These are phyloP conservation scores for Cisticola juncidis DNA, from an alignment of 2,113 vertebrate genomes.

Conservation along the genomic window DNA sequence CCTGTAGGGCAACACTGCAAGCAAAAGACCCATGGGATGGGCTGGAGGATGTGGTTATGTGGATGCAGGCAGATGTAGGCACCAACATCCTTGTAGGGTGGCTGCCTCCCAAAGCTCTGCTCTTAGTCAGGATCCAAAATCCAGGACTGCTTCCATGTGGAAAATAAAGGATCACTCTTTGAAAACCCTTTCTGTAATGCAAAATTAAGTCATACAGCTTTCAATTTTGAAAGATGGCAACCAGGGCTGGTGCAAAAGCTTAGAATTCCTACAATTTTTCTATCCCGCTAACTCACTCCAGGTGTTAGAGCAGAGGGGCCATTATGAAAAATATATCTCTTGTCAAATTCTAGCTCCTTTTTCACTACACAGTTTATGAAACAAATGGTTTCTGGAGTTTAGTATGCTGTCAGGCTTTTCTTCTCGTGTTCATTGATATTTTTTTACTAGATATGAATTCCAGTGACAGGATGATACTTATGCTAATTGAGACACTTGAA, in stretches of 20 bases:
- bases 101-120: not conserved
- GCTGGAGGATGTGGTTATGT: not conserved
- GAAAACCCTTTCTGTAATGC: not conserved
- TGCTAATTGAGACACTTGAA: not conserved
- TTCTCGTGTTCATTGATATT: not conserved
- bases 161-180: not conserved
- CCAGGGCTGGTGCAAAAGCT: not conserved
- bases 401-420: not conserved
- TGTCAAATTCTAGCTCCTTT: not conserved
- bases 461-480: not conserved
- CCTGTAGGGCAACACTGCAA: not conserved
- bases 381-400: not conserved
- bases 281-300: not conserved
- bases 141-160: not conserved
- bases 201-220: not conserved
- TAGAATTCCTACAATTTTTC: not conserved
- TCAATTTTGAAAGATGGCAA: not conserved
- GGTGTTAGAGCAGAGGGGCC: not conserved
- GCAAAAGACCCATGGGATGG: accelerated
- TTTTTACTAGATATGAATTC: not conserved
- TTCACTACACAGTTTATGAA: not conserved
- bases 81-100: not conserved
- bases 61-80: not conserved
- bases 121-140: not conserved
- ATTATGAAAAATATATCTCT: not conserved